Evolutionary conservation across 2,113 vertebrate genomes (phyloP), one percentile per base, ranked within the genome.

Genomic region (Chloroceryle aenea): DNA sequence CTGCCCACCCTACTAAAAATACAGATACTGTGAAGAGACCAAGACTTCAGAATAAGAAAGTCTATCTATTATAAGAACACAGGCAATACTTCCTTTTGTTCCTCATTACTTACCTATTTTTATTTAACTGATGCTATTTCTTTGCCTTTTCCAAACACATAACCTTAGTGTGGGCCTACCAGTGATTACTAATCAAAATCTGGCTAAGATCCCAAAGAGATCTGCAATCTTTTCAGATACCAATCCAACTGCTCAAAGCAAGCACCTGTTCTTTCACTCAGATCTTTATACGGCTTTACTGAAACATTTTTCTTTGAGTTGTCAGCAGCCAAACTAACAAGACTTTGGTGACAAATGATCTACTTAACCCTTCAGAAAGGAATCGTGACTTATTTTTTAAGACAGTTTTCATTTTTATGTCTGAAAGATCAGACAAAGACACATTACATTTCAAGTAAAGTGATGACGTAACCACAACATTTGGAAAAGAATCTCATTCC

Each of bases 331-430:
- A 92, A 94, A 94, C 42, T 61, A 88, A 84, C 64, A 64, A 61
- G 63, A 32, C 47, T 85, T 45, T 67, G 38, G 64, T 84, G 92
- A 94, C n/a, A 91, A 90, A 95, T 80, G 27, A 86, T 66, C 69
- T 77, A 40, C 36, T 66, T 71, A 71, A 79, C 21, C 21, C 64
- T 88, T 43, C 63, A 86, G 52, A 86, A 96, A 88, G 56, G 36
- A 77, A 86, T 68, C 52, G 40, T 0, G 0, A 30, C 50, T 69
- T 50, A 50, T 6, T 74, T 59, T 61, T 62, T 19, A 26, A 25
- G 53, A 42, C 12, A 34, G 53, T 53, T 80, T 66, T 75, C 59
- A 80, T 71, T 83, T 87, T 86, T 22, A 12, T 34, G 42, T 59
- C 72, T 67, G 59, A 73, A 77, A 4, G 4, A 59, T 40, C 50